Percentiles rank a stretch among this genome's conserved stretches.
Conservation (phyloP, 2,797 vertebrate genomes). For the Rousettus madagascariensis region DNA sequence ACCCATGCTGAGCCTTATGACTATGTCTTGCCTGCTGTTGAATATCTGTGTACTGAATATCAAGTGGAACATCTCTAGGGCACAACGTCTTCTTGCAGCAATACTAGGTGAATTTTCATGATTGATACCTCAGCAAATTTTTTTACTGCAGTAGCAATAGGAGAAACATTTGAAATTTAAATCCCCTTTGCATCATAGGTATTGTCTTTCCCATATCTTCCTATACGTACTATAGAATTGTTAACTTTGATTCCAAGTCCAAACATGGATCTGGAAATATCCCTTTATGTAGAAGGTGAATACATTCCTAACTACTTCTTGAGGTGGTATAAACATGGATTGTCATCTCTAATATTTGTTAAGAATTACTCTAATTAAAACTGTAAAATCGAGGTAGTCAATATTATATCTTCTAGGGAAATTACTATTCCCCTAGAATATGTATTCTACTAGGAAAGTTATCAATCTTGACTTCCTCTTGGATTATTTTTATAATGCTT, state of each 20-base stretch:
- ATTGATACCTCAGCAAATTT: not conserved
- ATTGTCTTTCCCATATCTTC: not conserved
- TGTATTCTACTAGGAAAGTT: not conserved
- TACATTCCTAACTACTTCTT: not conserved
- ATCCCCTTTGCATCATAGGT: not conserved
- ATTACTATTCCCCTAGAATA: not conserved
- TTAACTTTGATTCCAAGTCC: not conserved
- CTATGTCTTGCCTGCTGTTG: not conserved
- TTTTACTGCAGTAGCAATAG: not conserved
- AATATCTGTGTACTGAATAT: constrained; percentile 37
- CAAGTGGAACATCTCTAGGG: not conserved
- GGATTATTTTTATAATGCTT: not conserved
- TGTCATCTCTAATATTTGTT: not conserved
- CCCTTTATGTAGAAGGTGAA: not conserved
- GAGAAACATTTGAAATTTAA: not conserved
- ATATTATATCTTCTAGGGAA: not conserved
- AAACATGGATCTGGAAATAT: not conserved
- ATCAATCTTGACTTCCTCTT: not conserved
- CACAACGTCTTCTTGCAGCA: not conserved
- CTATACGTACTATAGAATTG: not conserved
- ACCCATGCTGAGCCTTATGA: not conserved
- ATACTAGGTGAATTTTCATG: not conserved
- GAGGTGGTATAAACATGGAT: not conserved
- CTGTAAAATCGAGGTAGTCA: constrained; percentile 8
- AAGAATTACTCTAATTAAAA: not conserved